A percentile compares a stretch with the other conserved stretches of the same genome.
Evolutionary conservation across 2,113 vertebrate species (phyloP).

Genomic region (Hydropotes inermis): DNA sequence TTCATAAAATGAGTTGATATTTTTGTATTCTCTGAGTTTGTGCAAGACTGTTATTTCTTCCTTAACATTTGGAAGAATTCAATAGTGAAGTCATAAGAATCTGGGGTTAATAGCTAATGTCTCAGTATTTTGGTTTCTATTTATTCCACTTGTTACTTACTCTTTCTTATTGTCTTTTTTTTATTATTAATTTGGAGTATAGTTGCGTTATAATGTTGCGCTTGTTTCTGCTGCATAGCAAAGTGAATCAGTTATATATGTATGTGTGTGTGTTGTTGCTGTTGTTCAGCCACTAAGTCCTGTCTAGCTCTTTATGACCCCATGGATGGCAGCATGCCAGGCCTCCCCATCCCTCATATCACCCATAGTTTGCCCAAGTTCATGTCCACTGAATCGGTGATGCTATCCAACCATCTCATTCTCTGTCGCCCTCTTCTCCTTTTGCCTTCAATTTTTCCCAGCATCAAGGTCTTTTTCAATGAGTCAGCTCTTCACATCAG

Average conservation of each 20-base stretch:
- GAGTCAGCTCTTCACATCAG: not conserved
- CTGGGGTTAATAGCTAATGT: not conserved
- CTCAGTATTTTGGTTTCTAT: not conserved
- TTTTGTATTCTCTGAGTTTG: not conserved
- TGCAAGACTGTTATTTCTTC: not conserved
- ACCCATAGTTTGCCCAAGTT: not conserved
- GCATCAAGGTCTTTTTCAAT: not conserved
- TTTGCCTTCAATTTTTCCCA: not conserved
- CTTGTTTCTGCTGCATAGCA: not conserved
- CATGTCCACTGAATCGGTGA: not conserved
- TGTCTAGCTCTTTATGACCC: not conserved
- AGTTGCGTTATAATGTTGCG: not conserved
- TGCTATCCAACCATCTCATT: not conserved
- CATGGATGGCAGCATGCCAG: not conserved
- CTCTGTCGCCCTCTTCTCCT: not conserved
- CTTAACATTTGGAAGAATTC: not conserved
- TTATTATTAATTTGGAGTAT: not conserved
- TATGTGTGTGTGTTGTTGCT: fast-evolving
- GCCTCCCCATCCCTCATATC: fast-evolving
- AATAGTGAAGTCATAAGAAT: not conserved
- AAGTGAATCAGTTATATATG: not conserved
- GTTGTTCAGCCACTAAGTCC: not conserved
- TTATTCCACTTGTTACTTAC: not conserved
- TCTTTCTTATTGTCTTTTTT: not conserved
- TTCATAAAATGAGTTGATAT: not conserved